Base-by-base conservation (phyloP, 2,888 invertebrate species). In the Troides oblongomaculatus region DNA sequence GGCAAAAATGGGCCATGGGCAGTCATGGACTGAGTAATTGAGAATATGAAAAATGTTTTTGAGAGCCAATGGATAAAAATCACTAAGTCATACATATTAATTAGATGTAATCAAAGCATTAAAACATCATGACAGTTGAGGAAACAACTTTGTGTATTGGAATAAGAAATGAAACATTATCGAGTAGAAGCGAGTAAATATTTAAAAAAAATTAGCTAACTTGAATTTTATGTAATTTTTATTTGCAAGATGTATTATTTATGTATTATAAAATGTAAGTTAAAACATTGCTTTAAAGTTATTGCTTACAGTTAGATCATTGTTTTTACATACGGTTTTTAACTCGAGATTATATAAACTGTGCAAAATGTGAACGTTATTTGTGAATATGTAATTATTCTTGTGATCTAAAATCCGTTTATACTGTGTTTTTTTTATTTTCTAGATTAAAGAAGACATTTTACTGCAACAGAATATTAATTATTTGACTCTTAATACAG, bases 381-480 rank as follows among this genome's bases (percentile, higher is more conserved):
- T 90, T 93, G 92, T 93, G 92, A 92, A 92, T 92, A 93, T 93
- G 92, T 92, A 92, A 92, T 92, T 92, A 91, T 89, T 90, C 91
- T 91, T 91, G 89, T 92, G 90, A 91, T 92, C 90, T 90, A 87
- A 91, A 91, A 90, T 92, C 90, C 90, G 89, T 90, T 92, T 91
- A 87, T 92, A 91, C 89, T 90, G 88, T 91, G 90, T 92, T 92
- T 92, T 39, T 50, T 89, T 92, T 91, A 92, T 92, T 92, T 92
- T 91, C 88, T 91, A 92, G 91, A 92, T 90, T 92, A 92, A 92
- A 92, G 87, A 91, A 88, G 91, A 91, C 88, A 85, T 85, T 84
- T 91, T 92, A 91, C 88, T 89, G 89, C 89, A 86, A 71, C 74
- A 75, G 72, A 68, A 75, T 72, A 75, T 80, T 81, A 81, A 81